phyloP scores from a whole-genome alignment of 2,113 vertebrate genomes.

The Triplophysa rosa region DNA sequence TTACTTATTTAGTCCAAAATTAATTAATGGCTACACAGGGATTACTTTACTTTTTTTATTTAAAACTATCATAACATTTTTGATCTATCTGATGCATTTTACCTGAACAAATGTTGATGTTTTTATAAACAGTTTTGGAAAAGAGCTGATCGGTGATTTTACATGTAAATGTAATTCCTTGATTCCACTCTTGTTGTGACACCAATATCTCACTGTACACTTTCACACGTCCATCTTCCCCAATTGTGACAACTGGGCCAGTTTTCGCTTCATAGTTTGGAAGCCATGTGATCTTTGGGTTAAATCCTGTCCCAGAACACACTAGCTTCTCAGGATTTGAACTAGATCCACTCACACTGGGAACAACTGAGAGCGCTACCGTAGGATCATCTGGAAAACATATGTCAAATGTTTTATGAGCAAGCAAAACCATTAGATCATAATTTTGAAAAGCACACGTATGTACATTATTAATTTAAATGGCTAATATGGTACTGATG shows the following conservation, averaged over 20 bases:
- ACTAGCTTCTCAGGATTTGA: conserved; percentile 53
- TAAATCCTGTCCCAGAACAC: conserved; percentile 62
- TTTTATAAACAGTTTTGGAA: accelerated
- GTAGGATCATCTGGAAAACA: conserved; percentile 43
- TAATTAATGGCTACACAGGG: no score
- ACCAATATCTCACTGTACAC: conserved; percentile 60
- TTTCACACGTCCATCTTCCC: conserved; percentile 53
- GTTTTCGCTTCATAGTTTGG: not conserved
- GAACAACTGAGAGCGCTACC: conserved; percentile 55
- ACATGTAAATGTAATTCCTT: conserved; percentile 60
- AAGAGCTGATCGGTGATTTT: conserved; percentile 53
- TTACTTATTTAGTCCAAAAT: no score
- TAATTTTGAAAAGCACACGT: not conserved
- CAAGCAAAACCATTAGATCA: not conserved
- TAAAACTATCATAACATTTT: no score
- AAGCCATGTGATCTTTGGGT: conserved; percentile 67
- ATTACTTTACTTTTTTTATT: no score
- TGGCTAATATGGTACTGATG: not conserved
- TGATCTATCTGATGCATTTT: conserved; percentile 1
- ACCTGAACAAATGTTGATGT: conserved; percentile 68
- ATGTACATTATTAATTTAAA: not conserved
- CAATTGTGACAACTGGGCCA: conserved; percentile 34
- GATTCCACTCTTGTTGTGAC: conserved; percentile 59
- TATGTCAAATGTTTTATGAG: not conserved
- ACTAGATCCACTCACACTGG: conserved; percentile 13